These are phyloP conservation scores for Mastomys natalensis DNA, from an alignment of 2,113 vertebrate species.

Conservation along the genomic window DNA sequence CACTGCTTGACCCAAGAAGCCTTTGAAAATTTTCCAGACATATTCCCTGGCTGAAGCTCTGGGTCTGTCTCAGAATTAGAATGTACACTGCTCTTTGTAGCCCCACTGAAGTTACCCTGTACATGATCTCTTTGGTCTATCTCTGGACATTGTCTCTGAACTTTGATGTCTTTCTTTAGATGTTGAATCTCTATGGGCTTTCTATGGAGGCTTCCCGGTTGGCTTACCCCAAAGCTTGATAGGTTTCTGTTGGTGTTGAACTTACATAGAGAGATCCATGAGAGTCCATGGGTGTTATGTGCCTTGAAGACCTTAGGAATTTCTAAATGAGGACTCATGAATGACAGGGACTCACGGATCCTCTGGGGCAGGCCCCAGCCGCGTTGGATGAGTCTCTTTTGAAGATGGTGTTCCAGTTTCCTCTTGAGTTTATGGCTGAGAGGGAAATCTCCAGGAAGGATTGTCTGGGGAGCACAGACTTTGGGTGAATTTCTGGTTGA, in stretches of 20 bases:
- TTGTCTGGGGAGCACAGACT: not conserved
- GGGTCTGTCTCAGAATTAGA: not conserved
- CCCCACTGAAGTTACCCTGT: not conserved
- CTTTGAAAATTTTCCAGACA: not conserved
- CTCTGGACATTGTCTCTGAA: not conserved
- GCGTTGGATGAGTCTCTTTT: slow-evolving; percentile 38
- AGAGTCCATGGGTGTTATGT: accelerated
- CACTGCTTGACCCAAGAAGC: accelerated
- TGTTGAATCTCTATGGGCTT: not conserved
- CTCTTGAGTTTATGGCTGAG: not conserved
- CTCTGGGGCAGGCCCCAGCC: not conserved
- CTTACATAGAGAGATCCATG: not conserved
- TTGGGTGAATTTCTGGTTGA: not conserved
- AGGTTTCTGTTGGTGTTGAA: not conserved
- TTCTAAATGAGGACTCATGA: not conserved
- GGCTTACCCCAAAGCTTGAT: not conserved
- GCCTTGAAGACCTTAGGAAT: not conserved
- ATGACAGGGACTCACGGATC: not conserved
- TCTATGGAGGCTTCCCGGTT: not conserved
- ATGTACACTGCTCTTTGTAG: not conserved
- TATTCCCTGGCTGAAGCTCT: not conserved
- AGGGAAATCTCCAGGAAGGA: not conserved
- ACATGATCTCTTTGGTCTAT: not conserved
- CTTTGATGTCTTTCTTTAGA: not conserved
- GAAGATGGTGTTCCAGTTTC: slow-evolving; percentile 55